Evolutionary conservation across 2,797 vertebrate genomes (phyloP).

Genomic region (Tangara arthus): DNA sequence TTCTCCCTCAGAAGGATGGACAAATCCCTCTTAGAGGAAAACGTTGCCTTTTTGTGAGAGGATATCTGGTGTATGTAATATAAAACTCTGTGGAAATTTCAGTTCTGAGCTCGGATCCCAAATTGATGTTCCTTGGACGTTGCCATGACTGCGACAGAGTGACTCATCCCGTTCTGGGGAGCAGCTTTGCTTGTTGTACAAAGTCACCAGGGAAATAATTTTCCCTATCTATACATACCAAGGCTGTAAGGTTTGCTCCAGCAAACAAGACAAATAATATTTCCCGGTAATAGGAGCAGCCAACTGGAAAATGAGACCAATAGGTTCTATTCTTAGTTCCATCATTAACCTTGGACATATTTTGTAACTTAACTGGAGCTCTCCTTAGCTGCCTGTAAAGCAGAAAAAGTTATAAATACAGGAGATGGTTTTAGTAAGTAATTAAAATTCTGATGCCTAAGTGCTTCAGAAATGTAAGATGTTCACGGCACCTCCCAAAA

Average conservation of each 20-base stretch:
- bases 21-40: background rate
- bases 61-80: background rate
- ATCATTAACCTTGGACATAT: conserved; percentile 47
- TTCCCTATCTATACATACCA: conserved; percentile 41
- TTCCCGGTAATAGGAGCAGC: conserved; percentile 16
- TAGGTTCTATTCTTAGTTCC: conserved; percentile 24
- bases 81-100: conserved; percentile 26
- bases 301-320: conserved; percentile 47
- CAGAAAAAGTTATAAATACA: conserved; percentile 17
- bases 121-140: conserved; percentile 60
- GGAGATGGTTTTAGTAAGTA: conserved; percentile 7
- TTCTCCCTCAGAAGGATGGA: background rate
- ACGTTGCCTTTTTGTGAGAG: background rate
- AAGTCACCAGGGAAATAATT: conserved; percentile 60
- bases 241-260: conserved; percentile 14
- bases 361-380: background rate
- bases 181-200: conserved; percentile 50
- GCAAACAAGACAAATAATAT: conserved; percentile 27
- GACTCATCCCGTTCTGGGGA: conserved; percentile 65
- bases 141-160: conserved; percentile 68
- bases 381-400: background rate
- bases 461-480: background rate
- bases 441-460: conserved; percentile 1
- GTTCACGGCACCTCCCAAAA: background rate
- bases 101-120: conserved; percentile 16